A percentile compares a stretch with the other conserved stretches of the same genome.
Evolutionary conservation across 1,140 invertebrate genomes (phyloP).

Genomic region (Drosophila melanogaster): DNA sequence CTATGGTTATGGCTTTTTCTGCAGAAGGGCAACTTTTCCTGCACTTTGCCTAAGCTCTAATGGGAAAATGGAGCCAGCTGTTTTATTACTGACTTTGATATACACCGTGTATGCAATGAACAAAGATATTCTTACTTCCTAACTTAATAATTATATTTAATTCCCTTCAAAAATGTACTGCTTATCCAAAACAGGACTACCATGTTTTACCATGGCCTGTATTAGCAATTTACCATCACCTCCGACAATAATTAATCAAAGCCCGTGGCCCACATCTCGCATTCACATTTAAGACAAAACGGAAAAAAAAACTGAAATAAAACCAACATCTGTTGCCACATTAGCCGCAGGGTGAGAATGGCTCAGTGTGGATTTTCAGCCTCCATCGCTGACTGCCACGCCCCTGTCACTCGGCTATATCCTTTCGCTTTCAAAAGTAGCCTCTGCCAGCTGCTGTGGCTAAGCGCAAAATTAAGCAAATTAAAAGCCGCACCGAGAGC

Average conservation of each 20-base stretch:
- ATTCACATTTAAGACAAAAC: constrained; percentile 48
- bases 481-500: constrained; percentile 73
- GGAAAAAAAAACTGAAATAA: constrained; percentile 12
- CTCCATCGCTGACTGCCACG: constrained; percentile 1
- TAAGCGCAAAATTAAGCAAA: constrained; percentile 82
- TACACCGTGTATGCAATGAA: neutral
- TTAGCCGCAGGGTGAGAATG: constrained; percentile 50
- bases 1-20: constrained; percentile 30
- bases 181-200: neutral
- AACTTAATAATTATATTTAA: neutral
- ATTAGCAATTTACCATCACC: neutral
- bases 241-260: constrained; percentile 42
- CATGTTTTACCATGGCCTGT: neutral
- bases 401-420: constrained; percentile 19
- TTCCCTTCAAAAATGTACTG: neutral
- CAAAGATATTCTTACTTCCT: neutral
- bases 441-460: constrained; percentile 59
- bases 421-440: constrained; percentile 67
- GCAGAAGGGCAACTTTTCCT: constrained; percentile 17
- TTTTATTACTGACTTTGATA: neutral
- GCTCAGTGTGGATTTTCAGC: constrained; percentile 2
- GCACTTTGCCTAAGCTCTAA: constrained; percentile 7
- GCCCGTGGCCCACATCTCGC: constrained; percentile 20
- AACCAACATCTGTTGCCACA: constrained; percentile 73
- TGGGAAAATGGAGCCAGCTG: constrained; percentile 26